Evolutionary conservation across 2,888 invertebrate genomes (phyloP), one percentile per base, ranked within the genome.

Genomic region (Drosophila histrio): DNA sequence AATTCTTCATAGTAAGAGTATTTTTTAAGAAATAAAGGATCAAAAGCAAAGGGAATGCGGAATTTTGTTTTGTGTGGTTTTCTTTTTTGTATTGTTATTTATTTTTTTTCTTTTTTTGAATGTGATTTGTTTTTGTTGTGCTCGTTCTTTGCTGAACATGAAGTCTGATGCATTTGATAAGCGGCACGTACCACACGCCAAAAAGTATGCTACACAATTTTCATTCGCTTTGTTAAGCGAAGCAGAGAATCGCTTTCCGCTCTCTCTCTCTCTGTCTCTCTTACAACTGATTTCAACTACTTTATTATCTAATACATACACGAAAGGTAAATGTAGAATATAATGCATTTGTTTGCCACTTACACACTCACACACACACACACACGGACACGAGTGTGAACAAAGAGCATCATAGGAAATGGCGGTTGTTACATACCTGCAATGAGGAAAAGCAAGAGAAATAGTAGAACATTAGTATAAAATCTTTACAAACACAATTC

Each of bases 91-190:
- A 19, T 28, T 32, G 30, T 30, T 30, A 49, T 52, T 38, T 41
- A 30, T 49, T 32, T 57, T 19, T 9, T 34, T 17, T 22, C 3
- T 24, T 26, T 34, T n/a, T 15, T 8, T 1, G 11, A 46, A 34
- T 52, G 44, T 36, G 19, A 28, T 21, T 47, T 38, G 53, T 53
- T 24, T 32, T 26, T 52, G 13, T 44, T 47, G 43, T 65, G 43
- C 54, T 65, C 67, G 68, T 61, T 28, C 57, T 68, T 61, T 61
- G 77, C 63, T 66, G 49, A 53, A 65, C 69, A 68, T 56, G 69
- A 71, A 76, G 79, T 85, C 79, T 70, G 79, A 72, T 80, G 79
- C 80, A 77, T 85, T 85, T 83, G 83, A 87, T 81, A 87, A 86
- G 85, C 75, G 79, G 71, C 86, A 86, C 86, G 87, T 87, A 77